Percentiles rank a stretch among this genome's conserved stretches.
phyloP scores from a whole-genome alignment of 2,888 invertebrate genomes.

The Tachina grossa region DNA sequence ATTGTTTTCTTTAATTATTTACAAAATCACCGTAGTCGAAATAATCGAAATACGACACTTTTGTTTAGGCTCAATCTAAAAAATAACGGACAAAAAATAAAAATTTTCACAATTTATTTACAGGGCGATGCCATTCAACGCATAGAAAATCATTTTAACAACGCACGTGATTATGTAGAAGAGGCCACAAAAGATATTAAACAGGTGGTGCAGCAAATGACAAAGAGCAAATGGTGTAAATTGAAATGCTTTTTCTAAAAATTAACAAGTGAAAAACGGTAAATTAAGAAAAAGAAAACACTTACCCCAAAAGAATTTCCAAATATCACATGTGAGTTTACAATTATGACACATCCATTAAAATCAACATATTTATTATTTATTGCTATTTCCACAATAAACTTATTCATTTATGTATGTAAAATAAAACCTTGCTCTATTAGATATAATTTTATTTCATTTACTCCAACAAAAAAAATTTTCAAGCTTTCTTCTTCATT shows the following conservation, averaged over 20 bases:
- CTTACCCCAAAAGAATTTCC: not conserved
- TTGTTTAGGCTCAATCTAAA: not conserved
- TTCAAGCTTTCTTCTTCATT: too few species aligned
- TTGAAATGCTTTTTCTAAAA: not conserved
- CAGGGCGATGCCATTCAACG: slow-evolving; percentile 56
- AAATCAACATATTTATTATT: too few species aligned
- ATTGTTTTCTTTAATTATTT: too few species aligned
- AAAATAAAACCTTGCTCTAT: too few species aligned
- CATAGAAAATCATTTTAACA: slow-evolving; percentile 60
- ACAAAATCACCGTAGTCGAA: too few species aligned
- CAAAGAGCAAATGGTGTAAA: not conserved
- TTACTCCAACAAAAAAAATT: too few species aligned
- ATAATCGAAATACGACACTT: not conserved
- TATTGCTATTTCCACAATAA: too few species aligned
- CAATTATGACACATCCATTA: too few species aligned
- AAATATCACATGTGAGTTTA: not conserved
- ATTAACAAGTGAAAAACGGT: not conserved
- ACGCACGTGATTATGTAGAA: slow-evolving; percentile 29
- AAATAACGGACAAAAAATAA: not conserved
- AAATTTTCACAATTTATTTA: not conserved
- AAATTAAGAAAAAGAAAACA: not conserved
- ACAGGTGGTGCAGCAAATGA: slow-evolving; percentile 2
- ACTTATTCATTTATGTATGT: too few species aligned
- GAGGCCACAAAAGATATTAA: slow-evolving; percentile 7
- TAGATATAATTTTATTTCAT: too few species aligned